Percentiles rank a stretch among this genome's conserved stretches.
phyloP scores from a whole-genome alignment of 2,888 invertebrate species.

The Drosophila paramelanica region DNA sequence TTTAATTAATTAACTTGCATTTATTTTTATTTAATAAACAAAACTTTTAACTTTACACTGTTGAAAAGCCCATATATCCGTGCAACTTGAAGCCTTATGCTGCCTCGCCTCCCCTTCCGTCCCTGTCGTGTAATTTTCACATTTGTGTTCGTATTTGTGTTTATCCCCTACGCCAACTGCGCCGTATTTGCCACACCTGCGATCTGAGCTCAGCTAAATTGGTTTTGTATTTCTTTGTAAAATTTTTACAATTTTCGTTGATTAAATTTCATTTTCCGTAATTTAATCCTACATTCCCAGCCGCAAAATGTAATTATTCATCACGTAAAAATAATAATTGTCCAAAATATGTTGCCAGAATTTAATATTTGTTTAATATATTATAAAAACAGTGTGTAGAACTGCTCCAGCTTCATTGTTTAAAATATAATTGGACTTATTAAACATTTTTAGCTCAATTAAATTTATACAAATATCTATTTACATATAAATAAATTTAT shows the following conservation, averaged over 20 bases:
- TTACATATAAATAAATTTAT: too few species aligned
- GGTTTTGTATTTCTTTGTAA: conserved; percentile 11
- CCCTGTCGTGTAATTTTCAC: not conserved
- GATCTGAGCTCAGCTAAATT: conserved; percentile 20
- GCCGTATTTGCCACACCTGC: conserved; percentile 13
- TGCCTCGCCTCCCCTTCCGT: not conserved
- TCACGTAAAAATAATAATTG: not conserved
- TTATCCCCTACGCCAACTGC: not conserved
- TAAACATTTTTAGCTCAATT: too few species aligned
- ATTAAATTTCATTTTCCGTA: not conserved
- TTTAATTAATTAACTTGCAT: conserved; percentile 78
- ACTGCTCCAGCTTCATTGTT: too few species aligned
- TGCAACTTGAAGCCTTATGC: conserved; percentile 3
- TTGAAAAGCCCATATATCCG: conserved; percentile 7
- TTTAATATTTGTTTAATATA: not conserved
- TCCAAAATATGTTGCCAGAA: not conserved
- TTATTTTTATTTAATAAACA: conserved; percentile 73
- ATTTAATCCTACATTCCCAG: not conserved
- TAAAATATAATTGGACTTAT: too few species aligned
- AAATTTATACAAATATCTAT: too few species aligned
- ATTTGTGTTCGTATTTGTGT: not conserved
- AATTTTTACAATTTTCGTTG: not conserved
- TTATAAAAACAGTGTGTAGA: too few species aligned
- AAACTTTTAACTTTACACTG: conserved; percentile 55
- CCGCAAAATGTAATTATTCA: not conserved